These are phyloP conservation scores for Bicyclus anynana DNA, from an alignment of 1,140 invertebrate genomes.

Conservation along the genomic window DNA sequence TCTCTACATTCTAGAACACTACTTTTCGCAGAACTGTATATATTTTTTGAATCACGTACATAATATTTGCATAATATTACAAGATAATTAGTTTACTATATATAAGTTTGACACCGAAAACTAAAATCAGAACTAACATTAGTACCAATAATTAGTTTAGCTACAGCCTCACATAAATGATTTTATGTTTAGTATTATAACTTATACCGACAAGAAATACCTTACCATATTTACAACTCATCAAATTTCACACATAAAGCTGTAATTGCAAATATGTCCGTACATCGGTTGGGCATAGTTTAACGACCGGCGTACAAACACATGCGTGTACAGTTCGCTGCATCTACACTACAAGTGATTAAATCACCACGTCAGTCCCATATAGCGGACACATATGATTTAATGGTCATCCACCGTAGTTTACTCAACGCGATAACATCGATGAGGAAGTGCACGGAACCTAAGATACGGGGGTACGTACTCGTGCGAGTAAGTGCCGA, in stretches of 20 bases:
- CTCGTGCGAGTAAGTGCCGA: too few species aligned
- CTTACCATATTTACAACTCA: not conserved
- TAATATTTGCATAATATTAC: too few species aligned
- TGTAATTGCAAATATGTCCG: not conserved
- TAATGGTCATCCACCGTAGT: constrained; percentile 50
- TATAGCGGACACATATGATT: constrained; percentile 51
- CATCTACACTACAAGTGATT: constrained; percentile 24
- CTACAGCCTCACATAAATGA: not conserved
- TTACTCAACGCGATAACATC: constrained; percentile 47
- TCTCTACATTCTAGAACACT: too few species aligned
- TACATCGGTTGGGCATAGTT: not conserved
- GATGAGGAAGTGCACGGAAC: constrained; percentile 37
- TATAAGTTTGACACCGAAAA: too few species aligned
- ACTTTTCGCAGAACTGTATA: too few species aligned
- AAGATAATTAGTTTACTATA: too few species aligned
- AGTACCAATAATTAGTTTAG: too few species aligned
- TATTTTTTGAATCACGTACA: too few species aligned
- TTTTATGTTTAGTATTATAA: not conserved
- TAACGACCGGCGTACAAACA: not conserved
- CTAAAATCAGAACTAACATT: too few species aligned
- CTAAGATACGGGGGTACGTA: too few species aligned
- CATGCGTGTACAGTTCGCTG: not conserved
- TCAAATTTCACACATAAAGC: constrained; percentile 1
- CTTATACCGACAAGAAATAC: not conserved
- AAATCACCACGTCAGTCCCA: constrained; percentile 44